Evolutionary conservation across 2,797 vertebrate species (phyloP), one percentile per base, ranked within the genome.

Genomic region (Sebastes taczanowskii): DNA sequence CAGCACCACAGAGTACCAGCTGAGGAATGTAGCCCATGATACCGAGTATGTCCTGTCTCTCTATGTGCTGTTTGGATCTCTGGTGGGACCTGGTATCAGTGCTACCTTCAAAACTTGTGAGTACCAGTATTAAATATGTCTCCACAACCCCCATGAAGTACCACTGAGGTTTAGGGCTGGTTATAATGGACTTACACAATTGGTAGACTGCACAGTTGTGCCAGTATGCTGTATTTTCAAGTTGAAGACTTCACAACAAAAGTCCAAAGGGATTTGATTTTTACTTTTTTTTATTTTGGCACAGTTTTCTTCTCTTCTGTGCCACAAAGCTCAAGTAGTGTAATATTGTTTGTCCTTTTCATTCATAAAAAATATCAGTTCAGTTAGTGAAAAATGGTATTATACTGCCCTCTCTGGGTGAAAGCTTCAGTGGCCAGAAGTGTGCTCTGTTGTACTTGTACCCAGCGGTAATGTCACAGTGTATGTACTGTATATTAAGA

Each of bases 41-140:
- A 97, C 97, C 0, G 97, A 97, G 90, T 98, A 98, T 0, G 94
- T 97, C 27, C 95, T 98, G 58, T 97, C 97, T 0, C 94, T 98
- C 16, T 97, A 97, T 0, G 97, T 98, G 89, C 93, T 97, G 64
- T 98, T 98, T 42, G 96, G 97, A 23, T 92, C 95, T 0, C 84
- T 92, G 6, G 95, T 96, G 22, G 97, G 97, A 29, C 97, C 97
- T 0, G 97, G 97, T 1, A 93, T 98, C 93, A 93, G 95, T 0
- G 96, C 95, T 11, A 97, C 97, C 23, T 96, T 97, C 91, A 95
- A 92, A 84, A 97, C 97, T 0, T 96, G 97, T 98, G 94, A 97
- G 97, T 94, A 84, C 6, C 22, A 59, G 11, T n/a, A 4, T 34
- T 52, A 7, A 11, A 2, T 58, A 55, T 35, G 10, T 68, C 4